A percentile compares a stretch with the other conserved stretches of the same genome.
phyloP scores from a whole-genome alignment of 2,888 invertebrate species.

The Cheilosia impressa region DNA sequence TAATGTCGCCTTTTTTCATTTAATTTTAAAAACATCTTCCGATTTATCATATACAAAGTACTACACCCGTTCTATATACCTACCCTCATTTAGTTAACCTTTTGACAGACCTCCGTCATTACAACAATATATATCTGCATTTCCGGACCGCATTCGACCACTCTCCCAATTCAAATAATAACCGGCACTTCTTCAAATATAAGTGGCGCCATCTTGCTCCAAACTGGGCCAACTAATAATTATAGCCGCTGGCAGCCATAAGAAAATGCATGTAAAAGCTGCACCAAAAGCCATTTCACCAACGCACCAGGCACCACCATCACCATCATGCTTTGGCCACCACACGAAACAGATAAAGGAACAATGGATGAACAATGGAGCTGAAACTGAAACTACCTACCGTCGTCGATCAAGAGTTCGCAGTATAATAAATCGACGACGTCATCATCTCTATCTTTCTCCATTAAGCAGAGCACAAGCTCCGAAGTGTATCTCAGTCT shows the following conservation, averaged over 20 bases:
- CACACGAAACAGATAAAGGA: conserved; percentile 6
- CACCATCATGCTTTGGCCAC: background rate
- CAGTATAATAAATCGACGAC: background rate
- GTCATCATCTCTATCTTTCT: background rate
- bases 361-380: background rate
- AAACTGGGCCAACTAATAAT: background rate
- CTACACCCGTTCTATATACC: too few relatives aligned
- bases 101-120: too few relatives aligned
- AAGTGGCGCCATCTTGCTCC: conserved; percentile 27
- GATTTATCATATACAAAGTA: too few relatives aligned
- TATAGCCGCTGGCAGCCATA: background rate
- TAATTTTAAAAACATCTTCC: too few relatives aligned
- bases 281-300: background rate
- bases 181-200: conserved; percentile 11
- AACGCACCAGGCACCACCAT: background rate
- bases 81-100: too few relatives aligned
- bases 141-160: too few relatives aligned
- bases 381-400: conserved; percentile 9
- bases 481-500: conserved; percentile 5
- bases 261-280: conserved; percentile 10
- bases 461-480: background rate
- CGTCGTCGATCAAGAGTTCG: background rate
- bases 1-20: too few relatives aligned
- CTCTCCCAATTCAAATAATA: background rate
- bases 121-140: too few relatives aligned